Evolutionary conservation across 2,888 invertebrate genomes (phyloP).

Genomic region (Tigriopus californicus): DNA sequence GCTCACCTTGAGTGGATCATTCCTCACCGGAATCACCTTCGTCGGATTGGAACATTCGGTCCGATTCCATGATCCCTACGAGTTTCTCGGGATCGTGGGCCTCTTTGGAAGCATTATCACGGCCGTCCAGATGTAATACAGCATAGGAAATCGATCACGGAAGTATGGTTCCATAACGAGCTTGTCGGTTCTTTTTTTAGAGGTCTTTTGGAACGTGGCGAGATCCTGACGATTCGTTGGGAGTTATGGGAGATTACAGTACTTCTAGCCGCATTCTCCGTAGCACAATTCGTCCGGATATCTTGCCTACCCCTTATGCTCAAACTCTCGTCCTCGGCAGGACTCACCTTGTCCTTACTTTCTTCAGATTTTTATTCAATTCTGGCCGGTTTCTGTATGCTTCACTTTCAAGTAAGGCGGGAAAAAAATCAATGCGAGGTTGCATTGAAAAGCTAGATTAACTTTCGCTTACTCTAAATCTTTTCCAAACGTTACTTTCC

Average conservation of each 20-base stretch:
- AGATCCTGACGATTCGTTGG: constrained; percentile 45
- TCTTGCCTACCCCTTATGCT: constrained; percentile 54
- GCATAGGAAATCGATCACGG: neutral
- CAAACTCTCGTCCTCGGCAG: constrained; percentile 56
- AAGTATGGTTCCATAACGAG: neutral
- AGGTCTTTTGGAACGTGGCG: constrained; percentile 47
- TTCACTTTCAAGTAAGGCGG: constrained; percentile 49
- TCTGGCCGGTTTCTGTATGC: constrained; percentile 54
- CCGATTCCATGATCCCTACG: constrained; percentile 51
- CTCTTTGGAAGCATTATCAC: constrained; percentile 57
- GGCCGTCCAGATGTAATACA: constrained; percentile 51
- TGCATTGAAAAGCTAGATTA: neutral
- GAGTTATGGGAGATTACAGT: constrained; percentile 38
- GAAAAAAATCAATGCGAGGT: neutral
- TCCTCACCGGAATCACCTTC: constrained; percentile 57
- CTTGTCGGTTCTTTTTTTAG: constrained; percentile 18
- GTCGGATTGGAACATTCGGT: constrained; percentile 61
- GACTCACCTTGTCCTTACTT: constrained; percentile 57
- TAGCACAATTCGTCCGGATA: constrained; percentile 54
- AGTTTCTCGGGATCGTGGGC: constrained; percentile 62
- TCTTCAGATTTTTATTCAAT: constrained; percentile 70
- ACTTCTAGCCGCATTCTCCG: constrained; percentile 41
- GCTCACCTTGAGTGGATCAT: constrained; percentile 54
- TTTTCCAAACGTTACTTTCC: constrained; percentile 25
- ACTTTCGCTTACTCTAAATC: neutral